phyloP scores from a whole-genome alignment of 2,113 vertebrate genomes.

The Phainopepla nitens region DNA sequence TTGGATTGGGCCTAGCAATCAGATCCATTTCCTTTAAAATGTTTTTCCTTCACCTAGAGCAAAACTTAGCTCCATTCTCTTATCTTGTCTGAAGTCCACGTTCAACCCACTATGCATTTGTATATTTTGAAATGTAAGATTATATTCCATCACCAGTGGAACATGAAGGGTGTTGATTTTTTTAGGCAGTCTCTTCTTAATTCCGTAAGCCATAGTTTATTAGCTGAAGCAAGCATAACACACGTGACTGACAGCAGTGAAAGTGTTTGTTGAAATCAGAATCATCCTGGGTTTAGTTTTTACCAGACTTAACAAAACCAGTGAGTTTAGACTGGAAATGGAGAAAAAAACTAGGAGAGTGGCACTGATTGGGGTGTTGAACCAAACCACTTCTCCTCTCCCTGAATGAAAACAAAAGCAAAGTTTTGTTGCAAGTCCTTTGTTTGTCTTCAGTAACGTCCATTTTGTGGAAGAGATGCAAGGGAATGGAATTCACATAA shows the following conservation, averaged over 20 bases:
- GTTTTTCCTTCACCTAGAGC: background rate
- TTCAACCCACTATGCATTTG: background rate
- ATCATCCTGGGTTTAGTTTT: background rate
- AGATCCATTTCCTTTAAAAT: background rate
- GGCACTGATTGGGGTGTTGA: background rate
- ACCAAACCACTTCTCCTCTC: background rate
- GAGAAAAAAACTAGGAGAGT: no score
- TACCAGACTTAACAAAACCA: background rate
- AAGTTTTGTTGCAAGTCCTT: background rate
- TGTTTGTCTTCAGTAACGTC: background rate
- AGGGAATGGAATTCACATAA: background rate
- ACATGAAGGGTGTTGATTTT: background rate
- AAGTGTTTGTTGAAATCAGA: background rate
- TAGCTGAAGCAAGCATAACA: background rate
- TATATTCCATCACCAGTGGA: background rate
- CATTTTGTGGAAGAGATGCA: background rate
- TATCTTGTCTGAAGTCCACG: background rate
- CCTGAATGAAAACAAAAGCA: background rate
- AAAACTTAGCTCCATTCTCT: background rate
- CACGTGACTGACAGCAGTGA: background rate
- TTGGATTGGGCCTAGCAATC: background rate
- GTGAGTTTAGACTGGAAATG: background rate
- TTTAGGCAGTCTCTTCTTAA: background rate
- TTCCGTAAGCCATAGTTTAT: background rate
- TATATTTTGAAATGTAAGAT: background rate